Conservation (phyloP, 2,797 vertebrate species). For the Loris lydekkerianus region DNA sequence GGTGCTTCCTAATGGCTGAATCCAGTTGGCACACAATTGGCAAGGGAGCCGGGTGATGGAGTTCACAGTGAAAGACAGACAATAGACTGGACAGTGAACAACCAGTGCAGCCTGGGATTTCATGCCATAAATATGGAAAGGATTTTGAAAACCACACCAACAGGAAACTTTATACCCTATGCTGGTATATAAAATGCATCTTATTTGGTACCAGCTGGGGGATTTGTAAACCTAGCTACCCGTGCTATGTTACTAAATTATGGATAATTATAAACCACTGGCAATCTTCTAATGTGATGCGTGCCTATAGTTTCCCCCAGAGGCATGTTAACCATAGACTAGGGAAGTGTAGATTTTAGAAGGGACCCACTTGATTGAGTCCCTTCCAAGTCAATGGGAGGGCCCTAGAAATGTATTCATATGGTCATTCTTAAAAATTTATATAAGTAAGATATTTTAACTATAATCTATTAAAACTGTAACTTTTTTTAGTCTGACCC, state of each 20-base stretch:
- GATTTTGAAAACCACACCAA: background rate
- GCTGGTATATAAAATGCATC: background rate
- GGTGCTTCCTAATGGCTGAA: background rate
- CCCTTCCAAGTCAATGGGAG: background rate
- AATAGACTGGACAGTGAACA: background rate
- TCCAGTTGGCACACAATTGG: background rate
- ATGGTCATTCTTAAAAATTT: background rate
- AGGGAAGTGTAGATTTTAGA: background rate
- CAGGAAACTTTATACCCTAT: background rate
- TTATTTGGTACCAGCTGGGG: background rate
- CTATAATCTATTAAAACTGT: background rate
- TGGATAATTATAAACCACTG: background rate
- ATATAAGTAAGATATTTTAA: background rate
- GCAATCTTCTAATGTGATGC: background rate
- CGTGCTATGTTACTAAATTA: background rate
- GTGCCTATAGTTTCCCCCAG: background rate
- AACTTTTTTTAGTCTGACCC: background rate
- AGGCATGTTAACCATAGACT: background rate
- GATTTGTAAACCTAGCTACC: background rate
- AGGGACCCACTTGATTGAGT: background rate
- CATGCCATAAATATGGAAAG: background rate
- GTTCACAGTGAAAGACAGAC: background rate
- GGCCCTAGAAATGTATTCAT: background rate
- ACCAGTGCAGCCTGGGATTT: background rate
- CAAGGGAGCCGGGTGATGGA: background rate